Evolutionary conservation across 1,140 invertebrate species (phyloP), one percentile per base, ranked within the genome.

Genomic region (Berghia stephanieae): DNA sequence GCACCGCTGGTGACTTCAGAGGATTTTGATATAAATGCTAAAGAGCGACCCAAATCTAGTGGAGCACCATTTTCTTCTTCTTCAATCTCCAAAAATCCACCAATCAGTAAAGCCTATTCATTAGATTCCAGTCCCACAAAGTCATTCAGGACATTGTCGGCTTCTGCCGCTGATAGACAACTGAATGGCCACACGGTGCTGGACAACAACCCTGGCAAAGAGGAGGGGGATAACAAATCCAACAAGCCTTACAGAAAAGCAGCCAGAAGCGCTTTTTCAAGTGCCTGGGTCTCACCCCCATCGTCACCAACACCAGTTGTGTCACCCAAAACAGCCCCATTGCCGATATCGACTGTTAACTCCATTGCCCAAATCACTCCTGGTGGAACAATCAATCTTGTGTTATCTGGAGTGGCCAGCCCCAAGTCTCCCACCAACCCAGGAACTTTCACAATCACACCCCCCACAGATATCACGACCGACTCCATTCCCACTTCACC

Each of bases 211-310:
- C 66, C 66, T 38, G 38, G 42, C 42, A 38, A 55, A 55, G 31
- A 21, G 1, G 24, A 34, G 27, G 18, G 27, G 1, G 49, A 3
- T 2, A 40, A 73, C 10, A 73, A 73, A 57, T 21, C 18, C 4
- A 63, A 68, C 16, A 18, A n/a, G 34, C 73, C 40, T 55, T 40
- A 57, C 78, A 79, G 68, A 81, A 81, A 75, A 3, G 43, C 72
- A 44, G 80, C 81, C n/a, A 44, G 81, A 31, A 68, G 67, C 49
- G 81, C 70, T 3, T 83, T 83, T 66, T 83, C 81, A 40, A 78
- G 78, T 46, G 74, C 79, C 2, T 8, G 79, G 46, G 57, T 60
- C 46, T 75, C 79, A 34, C 72, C 78, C 10, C 43, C 75, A 18
- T 60, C 43, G 18, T 74, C 81, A 6, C 75, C 67, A 0, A 24